Conservation (phyloP, 2,113 vertebrate species). For the Sylvicapra grimmia region DNA sequence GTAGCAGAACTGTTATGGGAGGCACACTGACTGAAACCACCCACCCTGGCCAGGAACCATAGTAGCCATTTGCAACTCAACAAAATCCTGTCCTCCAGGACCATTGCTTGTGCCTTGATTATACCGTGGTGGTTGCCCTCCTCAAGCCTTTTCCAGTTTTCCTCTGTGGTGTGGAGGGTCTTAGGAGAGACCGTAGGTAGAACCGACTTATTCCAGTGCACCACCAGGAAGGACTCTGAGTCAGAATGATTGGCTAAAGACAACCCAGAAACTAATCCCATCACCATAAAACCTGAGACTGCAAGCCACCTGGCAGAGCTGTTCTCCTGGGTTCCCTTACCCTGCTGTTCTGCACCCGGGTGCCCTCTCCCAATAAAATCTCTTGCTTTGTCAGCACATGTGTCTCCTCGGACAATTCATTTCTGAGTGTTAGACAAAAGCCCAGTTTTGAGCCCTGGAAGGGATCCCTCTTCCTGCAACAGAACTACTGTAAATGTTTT, state of each 20-base stretch:
- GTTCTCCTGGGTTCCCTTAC: neutral
- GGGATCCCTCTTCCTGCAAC: neutral
- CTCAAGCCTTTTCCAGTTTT: no score
- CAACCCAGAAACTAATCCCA: neutral
- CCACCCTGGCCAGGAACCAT: neutral
- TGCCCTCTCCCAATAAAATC: neutral
- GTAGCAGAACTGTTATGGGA: neutral
- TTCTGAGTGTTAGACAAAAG: neutral
- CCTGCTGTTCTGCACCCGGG: neutral
- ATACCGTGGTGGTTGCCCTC: no score
- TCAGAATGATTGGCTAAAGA: neutral
- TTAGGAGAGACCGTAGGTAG: no score
- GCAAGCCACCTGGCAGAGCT: neutral
- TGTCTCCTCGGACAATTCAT: neutral
- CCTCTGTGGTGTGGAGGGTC: no score
- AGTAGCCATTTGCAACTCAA: neutral
- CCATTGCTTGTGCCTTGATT: no score
- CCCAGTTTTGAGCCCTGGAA: neutral
- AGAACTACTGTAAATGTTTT: neutral
- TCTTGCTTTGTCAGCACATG: neutral
- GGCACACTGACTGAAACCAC: neutral
- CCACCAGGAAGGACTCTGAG: neutral
- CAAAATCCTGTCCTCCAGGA: no score
- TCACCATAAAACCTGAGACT: neutral
- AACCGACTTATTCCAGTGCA: no score